phyloP scores from a whole-genome alignment of 2,113 vertebrate species.

The Lepidothrix coronata region DNA sequence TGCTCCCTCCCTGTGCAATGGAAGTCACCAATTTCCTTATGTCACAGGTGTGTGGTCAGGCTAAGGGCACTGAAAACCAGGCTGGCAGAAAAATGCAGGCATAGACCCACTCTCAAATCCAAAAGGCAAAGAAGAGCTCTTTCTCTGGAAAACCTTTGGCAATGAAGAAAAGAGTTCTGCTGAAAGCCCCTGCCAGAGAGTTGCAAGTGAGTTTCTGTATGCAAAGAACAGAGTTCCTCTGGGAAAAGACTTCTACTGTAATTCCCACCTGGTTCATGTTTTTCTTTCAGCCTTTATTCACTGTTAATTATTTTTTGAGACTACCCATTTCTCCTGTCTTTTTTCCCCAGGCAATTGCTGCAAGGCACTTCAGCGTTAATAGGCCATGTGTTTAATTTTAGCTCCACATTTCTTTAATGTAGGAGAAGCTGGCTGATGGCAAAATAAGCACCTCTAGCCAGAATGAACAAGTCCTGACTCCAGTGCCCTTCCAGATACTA shows the following conservation, averaged over 20 bases:
- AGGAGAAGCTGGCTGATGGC: neutral
- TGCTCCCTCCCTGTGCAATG: neutral
- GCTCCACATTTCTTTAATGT: neutral
- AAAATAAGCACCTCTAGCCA: neutral
- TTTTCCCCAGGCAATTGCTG: constrained; percentile 21
- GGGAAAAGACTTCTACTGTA: neutral
- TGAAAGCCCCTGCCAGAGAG: neutral
- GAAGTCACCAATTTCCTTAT: neutral
- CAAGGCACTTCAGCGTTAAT: constrained; percentile 18
- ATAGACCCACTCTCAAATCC: neutral
- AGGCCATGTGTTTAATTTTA: constrained; percentile 37
- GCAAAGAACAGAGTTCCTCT: neutral
- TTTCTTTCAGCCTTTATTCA: neutral
- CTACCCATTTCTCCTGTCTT: neutral
- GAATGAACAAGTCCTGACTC: neutral
- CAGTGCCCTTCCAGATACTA: neutral
- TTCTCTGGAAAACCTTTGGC: neutral
- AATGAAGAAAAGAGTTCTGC: neutral
- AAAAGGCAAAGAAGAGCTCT: neutral
- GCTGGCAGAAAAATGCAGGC: neutral
- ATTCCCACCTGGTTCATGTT: constrained; percentile 1
- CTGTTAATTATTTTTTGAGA: constrained; percentile 46
- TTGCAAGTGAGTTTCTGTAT: neutral
- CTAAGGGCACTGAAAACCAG: neutral
- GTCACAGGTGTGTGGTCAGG: neutral